A percentile compares a stretch with the other conserved stretches of the same genome.
Evolutionary conservation across 1,140 invertebrate genomes (phyloP).

Genomic region (Megalonaias nervosa): DNA sequence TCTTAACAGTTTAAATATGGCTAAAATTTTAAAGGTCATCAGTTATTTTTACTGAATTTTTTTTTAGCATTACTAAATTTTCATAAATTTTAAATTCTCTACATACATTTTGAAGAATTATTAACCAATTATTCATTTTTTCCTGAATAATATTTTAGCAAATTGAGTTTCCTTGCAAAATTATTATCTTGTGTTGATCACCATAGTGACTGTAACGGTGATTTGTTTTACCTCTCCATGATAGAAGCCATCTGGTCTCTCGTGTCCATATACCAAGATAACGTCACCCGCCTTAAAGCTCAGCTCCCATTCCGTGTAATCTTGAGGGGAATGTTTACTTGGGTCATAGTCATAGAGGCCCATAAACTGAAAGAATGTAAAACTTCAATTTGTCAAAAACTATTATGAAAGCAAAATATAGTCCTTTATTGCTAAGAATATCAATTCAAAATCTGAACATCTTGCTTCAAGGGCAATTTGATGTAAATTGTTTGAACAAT

Average conservation of each 20-base stretch:
- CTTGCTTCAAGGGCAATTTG: background rate
- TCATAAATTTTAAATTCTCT: too few species aligned
- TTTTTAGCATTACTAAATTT: too few species aligned
- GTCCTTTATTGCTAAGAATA: background rate
- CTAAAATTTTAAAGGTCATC: too few species aligned
- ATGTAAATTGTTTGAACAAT: background rate
- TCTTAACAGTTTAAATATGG: too few species aligned
- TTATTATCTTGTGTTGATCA: too few species aligned
- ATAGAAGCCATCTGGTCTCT: slow-evolving; percentile 64
- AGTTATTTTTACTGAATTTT: too few species aligned
- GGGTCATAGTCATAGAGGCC: slow-evolving; percentile 68
- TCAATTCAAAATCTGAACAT: background rate
- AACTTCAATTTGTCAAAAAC: background rate
- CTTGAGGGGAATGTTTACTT: slow-evolving; percentile 55
- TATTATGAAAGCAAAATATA: background rate
- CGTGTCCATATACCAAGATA: slow-evolving; percentile 59
- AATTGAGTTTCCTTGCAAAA: too few species aligned
- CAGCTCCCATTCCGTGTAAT: slow-evolving; percentile 59
- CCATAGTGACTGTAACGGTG: too few species aligned
- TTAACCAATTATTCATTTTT: too few species aligned
- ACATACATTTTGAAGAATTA: too few species aligned
- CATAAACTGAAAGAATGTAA: slow-evolving; percentile 56
- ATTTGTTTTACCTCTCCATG: slow-evolving; percentile 57
- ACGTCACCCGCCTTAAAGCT: slow-evolving; percentile 62
- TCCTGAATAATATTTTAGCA: too few species aligned